Evolutionary conservation across 2,797 vertebrate genomes (phyloP).

Genomic region (Anniella stebbinsi): DNA sequence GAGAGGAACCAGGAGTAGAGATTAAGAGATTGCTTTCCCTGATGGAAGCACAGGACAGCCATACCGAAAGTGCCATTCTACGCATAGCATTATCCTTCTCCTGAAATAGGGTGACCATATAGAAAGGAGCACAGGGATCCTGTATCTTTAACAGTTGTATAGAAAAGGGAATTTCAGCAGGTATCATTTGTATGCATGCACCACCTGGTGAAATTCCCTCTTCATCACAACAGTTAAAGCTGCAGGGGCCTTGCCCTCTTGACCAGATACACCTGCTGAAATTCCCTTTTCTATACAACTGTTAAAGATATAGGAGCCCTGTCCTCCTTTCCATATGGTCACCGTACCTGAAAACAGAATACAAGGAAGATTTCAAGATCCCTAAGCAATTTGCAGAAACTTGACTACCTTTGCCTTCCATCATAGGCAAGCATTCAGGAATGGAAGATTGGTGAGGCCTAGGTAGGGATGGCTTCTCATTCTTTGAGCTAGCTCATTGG

Average conservation of each 20-base stretch:
- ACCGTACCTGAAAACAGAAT: neutral
- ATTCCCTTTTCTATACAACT: no score
- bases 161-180: no score
- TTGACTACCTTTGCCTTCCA: neutral
- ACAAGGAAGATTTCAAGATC: neutral
- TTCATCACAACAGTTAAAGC: no score
- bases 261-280: no score
- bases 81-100: neutral
- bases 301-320: no score
- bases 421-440: neutral
- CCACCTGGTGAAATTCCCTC: no score
- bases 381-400: neutral
- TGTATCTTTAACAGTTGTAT: no score
- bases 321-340: no score
- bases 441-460: neutral
- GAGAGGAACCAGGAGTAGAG: neutral
- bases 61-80: no score
- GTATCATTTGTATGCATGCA: no score
- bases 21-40: neutral
- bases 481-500: neutral
- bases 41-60: neutral
- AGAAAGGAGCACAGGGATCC: no score
- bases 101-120: neutral
- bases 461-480: neutral
- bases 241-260: no score